Evolutionary conservation across 1,140 invertebrate species (phyloP), one percentile per base, ranked within the genome.

Genomic region (Scaptomyza montana): DNA sequence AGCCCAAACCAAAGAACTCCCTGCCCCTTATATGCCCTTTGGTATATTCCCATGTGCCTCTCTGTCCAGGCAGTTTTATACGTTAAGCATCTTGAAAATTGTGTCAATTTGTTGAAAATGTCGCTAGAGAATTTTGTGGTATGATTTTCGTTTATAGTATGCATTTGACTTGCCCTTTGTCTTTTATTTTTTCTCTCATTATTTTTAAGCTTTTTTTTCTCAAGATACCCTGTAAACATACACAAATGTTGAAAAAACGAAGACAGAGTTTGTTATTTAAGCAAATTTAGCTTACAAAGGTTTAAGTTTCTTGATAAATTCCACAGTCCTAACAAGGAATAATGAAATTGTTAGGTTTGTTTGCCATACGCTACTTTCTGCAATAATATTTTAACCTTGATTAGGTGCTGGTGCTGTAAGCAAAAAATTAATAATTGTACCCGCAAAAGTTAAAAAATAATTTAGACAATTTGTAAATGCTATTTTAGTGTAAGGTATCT

Each of bases 81-180:
- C 65, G 74, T 87, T 78, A 81, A 89, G 89, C 78, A 77, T 79
- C 84, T 90, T 86, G 72, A 78, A 89, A 82, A 89, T 90, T 90
- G 80, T 90, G 89, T 90, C 89, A 90, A 90, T 90, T 91, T 90
- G 89, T 77, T 90, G 77, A 78, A 89, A 89, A 90, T 82, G 78
- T 74, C 77, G 55, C 80, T 78, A 28, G 84, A 89, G 84, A 89
- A 74, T 89, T 82, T 78, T 51, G 60, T 86, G 81, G 69, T 57
- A 77, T 86, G 81, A 75, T 77, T 77, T 80, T 85, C 77, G 62
- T 84, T 82, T 84, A 69, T 36, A 74, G 8, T 36, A 36, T 36
- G 33, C 43, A 67, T 62, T 60, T 50, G n/a, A 39, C 47, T 25
- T 28, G 6, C 2, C 5, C 10, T 56, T n/a, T 5, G 25, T 56